phyloP scores from a whole-genome alignment of 1,140 invertebrate genomes.

The Galleria mellonella region DNA sequence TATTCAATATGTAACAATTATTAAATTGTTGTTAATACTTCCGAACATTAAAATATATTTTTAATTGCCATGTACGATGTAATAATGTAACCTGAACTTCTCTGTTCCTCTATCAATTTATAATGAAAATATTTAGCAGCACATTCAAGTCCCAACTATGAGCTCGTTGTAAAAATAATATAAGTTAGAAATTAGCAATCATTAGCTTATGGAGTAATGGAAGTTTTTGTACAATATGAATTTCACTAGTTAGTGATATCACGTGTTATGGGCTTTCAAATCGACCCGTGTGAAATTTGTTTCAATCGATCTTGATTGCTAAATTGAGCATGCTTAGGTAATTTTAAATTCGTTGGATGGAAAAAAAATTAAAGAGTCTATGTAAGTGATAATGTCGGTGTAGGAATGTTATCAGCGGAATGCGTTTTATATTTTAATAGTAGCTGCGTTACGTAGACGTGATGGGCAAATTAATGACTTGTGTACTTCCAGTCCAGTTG shows the following conservation, averaged over 20 bases:
- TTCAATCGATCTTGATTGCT: too few relatives aligned
- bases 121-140: too few relatives aligned
- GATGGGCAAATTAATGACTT: too few relatives aligned
- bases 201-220: constrained; percentile 48
- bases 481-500: too few relatives aligned
- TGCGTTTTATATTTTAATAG: not conserved
- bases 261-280: constrained; percentile 25
- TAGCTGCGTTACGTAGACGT: too few relatives aligned
- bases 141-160: too few relatives aligned
- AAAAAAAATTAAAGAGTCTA: constrained; percentile 19
- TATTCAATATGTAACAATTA: too few relatives aligned
- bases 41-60: too few relatives aligned
- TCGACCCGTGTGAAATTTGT: not conserved
- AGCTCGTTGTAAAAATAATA: constrained; percentile 48
- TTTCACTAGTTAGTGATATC: constrained; percentile 51
- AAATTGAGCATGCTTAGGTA: not conserved
- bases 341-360: not conserved
- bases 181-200: constrained; percentile 53
- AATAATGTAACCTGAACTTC: too few relatives aligned
- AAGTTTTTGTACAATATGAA: constrained; percentile 68
- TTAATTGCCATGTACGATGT: too few relatives aligned
- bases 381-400: constrained; percentile 15
- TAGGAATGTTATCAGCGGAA: constrained; percentile 13
- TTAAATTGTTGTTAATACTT: too few relatives aligned
- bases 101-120: too few relatives aligned